Percentiles rank a stretch among this genome's conserved stretches.
Conservation (phyloP, 2,113 vertebrate genomes). For the Podocnemis expansa region DNA sequence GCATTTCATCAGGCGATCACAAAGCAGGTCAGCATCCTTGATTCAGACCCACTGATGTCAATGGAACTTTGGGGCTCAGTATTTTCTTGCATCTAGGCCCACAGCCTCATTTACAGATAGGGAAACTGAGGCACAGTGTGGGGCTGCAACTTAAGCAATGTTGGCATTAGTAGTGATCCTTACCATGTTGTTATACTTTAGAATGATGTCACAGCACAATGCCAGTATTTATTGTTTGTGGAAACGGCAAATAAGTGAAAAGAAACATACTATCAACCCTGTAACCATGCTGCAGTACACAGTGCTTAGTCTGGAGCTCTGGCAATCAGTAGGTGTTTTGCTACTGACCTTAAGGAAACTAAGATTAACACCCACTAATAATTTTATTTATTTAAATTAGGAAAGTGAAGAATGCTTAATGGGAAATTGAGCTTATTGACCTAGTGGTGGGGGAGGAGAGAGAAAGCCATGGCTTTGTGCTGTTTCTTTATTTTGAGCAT, state of each 20-base stretch:
- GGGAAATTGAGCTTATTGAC: background rate
- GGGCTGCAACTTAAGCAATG: background rate
- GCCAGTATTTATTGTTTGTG: background rate
- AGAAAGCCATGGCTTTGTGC: background rate
- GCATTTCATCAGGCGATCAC: background rate
- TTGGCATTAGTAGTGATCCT: background rate
- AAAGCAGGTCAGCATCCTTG: background rate
- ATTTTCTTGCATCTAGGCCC: background rate
- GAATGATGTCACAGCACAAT: background rate
- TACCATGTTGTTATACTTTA: background rate
- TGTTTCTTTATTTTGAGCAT: background rate
- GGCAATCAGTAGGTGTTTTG: background rate
- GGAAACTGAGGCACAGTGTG: background rate
- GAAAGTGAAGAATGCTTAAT: background rate
- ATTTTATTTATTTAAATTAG: background rate
- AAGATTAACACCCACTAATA: background rate
- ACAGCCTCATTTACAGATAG: background rate
- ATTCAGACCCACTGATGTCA: background rate
- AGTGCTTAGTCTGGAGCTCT: background rate
- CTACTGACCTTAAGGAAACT: background rate
- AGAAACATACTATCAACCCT: background rate
- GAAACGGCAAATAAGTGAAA: background rate
- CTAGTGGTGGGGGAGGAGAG: too few species aligned
- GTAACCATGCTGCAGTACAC: background rate
- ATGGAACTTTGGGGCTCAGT: background rate